Conservation (phyloP, 2,113 vertebrate species). For the Saguinus imperator region DNA sequence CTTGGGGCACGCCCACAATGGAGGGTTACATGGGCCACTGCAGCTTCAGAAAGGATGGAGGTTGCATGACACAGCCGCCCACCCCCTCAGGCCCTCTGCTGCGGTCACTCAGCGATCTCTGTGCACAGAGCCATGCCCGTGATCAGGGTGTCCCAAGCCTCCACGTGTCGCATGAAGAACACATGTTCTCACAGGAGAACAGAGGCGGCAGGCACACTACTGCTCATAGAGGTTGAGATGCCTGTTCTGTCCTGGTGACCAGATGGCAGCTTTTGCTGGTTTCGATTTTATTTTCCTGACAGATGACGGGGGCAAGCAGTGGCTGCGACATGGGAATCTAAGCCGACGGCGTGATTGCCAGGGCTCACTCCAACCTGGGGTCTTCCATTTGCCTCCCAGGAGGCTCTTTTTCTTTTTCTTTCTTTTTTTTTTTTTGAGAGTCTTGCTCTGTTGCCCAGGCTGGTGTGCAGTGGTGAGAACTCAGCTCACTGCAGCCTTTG, state of each 20-base stretch:
- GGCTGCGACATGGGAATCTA: background rate
- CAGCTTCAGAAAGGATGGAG: background rate
- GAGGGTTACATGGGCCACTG: background rate
- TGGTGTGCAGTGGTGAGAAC: too few species aligned
- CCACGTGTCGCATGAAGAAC: background rate
- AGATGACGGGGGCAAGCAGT: background rate
- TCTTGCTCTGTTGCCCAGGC: too few species aligned
- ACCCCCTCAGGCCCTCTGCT: rapidly evolving
- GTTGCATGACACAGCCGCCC: background rate
- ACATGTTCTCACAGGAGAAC: too few species aligned
- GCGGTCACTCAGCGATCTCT: too few species aligned
- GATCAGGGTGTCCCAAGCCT: background rate
- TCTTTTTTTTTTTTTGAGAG: too few species aligned
- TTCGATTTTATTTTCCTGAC: background rate
- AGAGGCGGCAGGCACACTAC: rapidly evolving
- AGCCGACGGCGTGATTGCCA: background rate
- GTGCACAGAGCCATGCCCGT: rapidly evolving
- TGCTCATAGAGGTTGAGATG: rapidly evolving
- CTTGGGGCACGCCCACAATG: background rate
- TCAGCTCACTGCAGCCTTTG: too few species aligned
- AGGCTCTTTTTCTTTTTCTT: background rate
- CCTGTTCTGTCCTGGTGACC: too few species aligned
- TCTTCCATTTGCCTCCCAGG: rapidly evolving
- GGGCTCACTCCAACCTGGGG: background rate
- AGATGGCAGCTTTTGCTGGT: background rate